Evolutionary conservation across 2,797 vertebrate species (phyloP).

Genomic region (Adelosebastes latens): DNA sequence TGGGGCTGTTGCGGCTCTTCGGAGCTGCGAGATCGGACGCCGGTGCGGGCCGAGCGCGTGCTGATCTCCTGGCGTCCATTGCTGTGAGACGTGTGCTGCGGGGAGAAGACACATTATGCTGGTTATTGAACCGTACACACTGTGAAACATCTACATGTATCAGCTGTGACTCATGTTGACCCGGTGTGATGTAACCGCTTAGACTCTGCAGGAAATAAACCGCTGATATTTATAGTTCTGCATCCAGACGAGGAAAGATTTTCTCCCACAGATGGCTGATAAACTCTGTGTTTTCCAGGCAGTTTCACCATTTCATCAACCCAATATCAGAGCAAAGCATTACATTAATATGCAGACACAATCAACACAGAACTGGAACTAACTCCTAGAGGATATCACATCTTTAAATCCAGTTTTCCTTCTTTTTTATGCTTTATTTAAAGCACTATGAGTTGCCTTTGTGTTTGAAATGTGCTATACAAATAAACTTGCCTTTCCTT

Average conservation of each 20-base stretch:
- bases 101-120: neutral
- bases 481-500: neutral
- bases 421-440: neutral
- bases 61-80: constrained; percentile 88
- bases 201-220: constrained; percentile 26
- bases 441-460: neutral
- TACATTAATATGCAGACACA: neutral
- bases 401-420: neutral
- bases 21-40: constrained; percentile 91
- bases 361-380: neutral
- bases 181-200: constrained; percentile 14
- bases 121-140: neutral
- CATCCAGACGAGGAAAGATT: constrained; percentile 7
- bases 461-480: neutral
- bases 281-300: neutral
- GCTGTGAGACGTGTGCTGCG: constrained; percentile 87
- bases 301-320: neutral
- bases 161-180: constrained; percentile 50
- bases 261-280: constrained; percentile 18
- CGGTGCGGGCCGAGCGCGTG: constrained; percentile 81
- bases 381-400: neutral
- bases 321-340: neutral
- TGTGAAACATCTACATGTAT: neutral
- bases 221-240: constrained; percentile 41
- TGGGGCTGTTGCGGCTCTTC: constrained; percentile 92